Base-by-base conservation (phyloP, 2,888 invertebrate genomes). In the Druceiella hillmani region DNA sequence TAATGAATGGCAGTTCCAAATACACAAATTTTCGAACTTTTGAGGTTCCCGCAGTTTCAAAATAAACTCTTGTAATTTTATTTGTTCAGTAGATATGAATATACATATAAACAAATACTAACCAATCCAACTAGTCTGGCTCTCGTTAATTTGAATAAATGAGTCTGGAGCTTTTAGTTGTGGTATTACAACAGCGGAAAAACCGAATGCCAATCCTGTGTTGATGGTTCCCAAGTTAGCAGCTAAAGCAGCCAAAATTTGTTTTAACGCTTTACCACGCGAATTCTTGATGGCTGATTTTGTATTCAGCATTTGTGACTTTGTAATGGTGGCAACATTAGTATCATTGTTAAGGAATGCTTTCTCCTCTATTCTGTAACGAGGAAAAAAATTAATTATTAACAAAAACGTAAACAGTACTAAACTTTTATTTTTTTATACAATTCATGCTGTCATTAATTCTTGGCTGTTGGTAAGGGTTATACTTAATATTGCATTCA, bases 151-250 rank as follows among this genome's bases (percentile, higher is more conserved):
- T n/a, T 55, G 62, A 48, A 81, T 69, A 30, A 56, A 56, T 6
- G 77, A 76, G 28, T 66, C 59, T 1, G 58, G 44, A 20, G 61
- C 60, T 54, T 70, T 61, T 27, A 82, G 53, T 49, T 81, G 81
- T 2, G 81, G 81, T 25, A 80, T 56, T 0, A 76, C 76, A 1
- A 80, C 79, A 2, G 82, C 81, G 0, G 81, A 78, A 54, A 81
- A 82, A 0, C 81, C 81, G 50, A 82, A 82, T 1, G 75, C 77
- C 75, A 82, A 75, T 25, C 82, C 82, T 0, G 81, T 82, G 56
- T 81, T 82, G 40, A 82, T 74, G 17, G 81, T 81, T 1, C 82
- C 82, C 7, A 81, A 56, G 52, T 82, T 81, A 2, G 77, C 81
- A 4, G 80, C 64, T 26, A 82, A 61, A 0, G 81, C 76, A 1